Evolutionary conservation across 2,888 invertebrate species (phyloP).

Genomic region (Cheilosia urbana): DNA sequence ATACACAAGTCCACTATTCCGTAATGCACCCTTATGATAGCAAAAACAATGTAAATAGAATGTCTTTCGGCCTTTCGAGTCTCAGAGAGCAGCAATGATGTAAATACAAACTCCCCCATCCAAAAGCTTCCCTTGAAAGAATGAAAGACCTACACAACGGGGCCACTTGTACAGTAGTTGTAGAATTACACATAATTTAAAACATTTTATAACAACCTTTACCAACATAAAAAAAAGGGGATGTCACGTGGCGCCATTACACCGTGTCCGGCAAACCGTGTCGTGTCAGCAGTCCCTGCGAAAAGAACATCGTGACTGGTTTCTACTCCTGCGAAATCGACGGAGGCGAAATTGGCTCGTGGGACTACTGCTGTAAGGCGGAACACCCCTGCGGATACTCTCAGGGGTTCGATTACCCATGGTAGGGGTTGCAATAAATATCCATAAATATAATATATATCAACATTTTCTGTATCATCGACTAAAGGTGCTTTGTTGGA

Average conservation of each 20-base stretch:
- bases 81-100: constrained; percentile 34
- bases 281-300: constrained; percentile 88
- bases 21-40: constrained; percentile 25
- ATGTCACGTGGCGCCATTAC: constrained; percentile 88
- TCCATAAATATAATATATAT: too few relatives aligned
- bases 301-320: constrained; percentile 89
- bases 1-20: constrained; percentile 32
- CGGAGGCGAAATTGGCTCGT: constrained; percentile 87
- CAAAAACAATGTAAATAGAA: constrained; percentile 46
- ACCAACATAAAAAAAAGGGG: constrained; percentile 82
- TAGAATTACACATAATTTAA: constrained; percentile 24
- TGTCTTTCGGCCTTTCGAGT: neutral
- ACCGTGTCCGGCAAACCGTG: constrained; percentile 93
- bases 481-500: constrained; percentile 92
- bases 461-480: neutral
- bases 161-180: constrained; percentile 42
- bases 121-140: neutral
- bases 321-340: constrained; percentile 94
- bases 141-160: constrained; percentile 30
- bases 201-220: constrained; percentile 40
- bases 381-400: constrained; percentile 93
- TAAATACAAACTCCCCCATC: constrained; percentile 35
- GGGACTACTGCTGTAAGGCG: constrained; percentile 95
- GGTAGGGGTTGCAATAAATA: constrained; percentile 85
- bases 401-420: constrained; percentile 91